Evolutionary conservation across 2,113 vertebrate species (phyloP), one percentile per base, ranked within the genome.

Genomic region (Myiopsitta monachus): DNA sequence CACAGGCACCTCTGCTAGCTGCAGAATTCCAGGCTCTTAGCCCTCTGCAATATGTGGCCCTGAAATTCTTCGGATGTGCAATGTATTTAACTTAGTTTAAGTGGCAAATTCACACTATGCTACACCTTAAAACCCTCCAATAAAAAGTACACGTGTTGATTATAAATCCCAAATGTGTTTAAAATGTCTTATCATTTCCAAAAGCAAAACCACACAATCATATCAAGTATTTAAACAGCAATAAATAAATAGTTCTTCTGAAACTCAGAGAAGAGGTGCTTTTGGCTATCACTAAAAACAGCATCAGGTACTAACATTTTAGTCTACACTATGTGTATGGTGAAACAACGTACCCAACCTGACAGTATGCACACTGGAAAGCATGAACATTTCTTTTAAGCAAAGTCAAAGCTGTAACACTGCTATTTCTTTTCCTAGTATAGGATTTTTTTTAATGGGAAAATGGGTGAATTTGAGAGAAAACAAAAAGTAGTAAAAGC

Each of bases 51-150:
- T 57, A 81, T 14, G 72, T 28, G 30, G 51, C 49, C 76, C 87
- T 78, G 67, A 69, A 89, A 94, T 83, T 83, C 78, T 86, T 74
- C 68, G 43, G 15, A 54, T 95, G 72, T 47, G 67, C 75, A 93
- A 96, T 89, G 68, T 69, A 83, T 72, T 93, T 68, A 90, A 78
- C 39, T 70, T 22, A 73, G 62, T 43, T 92, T 62, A 91, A 81
- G 49, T 28, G 38, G 61, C 28, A 10, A 88, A 77, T 23, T 81
- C 24, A 4, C n/a, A 49, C 39, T 26, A 73, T 18, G 18, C 22
- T 69, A 13, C 21, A 38, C 8, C 28, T 21, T 23, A 33, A 87
- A 89, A 54, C n/a, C 10, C 66, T 83, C 28, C 59, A 73, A 80
- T 74, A 91, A 88, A 93, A 91, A 72, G 51, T 28, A 2, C 14